A percentile compares a stretch with the other conserved stretches of the same genome.
These are phyloP conservation scores for Ylistrum balloti DNA, from an alignment of 1,140 invertebrate genomes.

Conservation along the genomic window DNA sequence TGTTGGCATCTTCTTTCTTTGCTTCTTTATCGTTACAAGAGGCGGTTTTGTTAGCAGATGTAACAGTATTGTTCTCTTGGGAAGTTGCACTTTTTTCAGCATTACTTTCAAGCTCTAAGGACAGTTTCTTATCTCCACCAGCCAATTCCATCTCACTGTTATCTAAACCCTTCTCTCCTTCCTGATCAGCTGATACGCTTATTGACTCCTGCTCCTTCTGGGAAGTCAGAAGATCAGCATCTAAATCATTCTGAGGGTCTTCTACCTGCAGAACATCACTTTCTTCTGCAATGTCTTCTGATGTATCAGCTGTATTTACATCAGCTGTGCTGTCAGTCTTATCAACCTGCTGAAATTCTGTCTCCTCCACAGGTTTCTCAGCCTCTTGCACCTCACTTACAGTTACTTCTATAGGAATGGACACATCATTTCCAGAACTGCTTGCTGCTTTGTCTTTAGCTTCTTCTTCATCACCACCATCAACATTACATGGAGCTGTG, in stretches of 20 bases:
- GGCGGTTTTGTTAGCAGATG: not conserved
- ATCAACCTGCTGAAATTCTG: not conserved
- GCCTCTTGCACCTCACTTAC: not conserved
- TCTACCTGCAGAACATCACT: constrained; percentile 32
- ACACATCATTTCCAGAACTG: not conserved
- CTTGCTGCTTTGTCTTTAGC: not conserved
- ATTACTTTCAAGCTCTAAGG: not conserved
- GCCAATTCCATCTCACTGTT: not conserved
- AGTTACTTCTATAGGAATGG: not conserved
- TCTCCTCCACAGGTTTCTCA: not conserved
- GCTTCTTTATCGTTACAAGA: constrained; percentile 17
- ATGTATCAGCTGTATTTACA: not conserved
- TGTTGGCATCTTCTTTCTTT: constrained; percentile 8
- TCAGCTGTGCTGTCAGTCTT: constrained; percentile 20
- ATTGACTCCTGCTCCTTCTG: constrained; percentile 22
- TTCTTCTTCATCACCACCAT: not conserved
- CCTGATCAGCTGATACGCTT: not conserved
- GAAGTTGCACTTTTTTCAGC: not conserved
- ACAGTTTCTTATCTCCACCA: constrained; percentile 1
- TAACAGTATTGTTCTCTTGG: not conserved
- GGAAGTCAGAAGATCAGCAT: not conserved
- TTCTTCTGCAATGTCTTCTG: constrained; percentile 31
- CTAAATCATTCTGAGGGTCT: constrained; percentile 17
- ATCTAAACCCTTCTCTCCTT: not conserved
- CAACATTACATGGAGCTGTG: constrained; percentile 37